Evolutionary conservation across 2,113 vertebrate genomes (phyloP).

Genomic region (Platycercus adscitus): DNA sequence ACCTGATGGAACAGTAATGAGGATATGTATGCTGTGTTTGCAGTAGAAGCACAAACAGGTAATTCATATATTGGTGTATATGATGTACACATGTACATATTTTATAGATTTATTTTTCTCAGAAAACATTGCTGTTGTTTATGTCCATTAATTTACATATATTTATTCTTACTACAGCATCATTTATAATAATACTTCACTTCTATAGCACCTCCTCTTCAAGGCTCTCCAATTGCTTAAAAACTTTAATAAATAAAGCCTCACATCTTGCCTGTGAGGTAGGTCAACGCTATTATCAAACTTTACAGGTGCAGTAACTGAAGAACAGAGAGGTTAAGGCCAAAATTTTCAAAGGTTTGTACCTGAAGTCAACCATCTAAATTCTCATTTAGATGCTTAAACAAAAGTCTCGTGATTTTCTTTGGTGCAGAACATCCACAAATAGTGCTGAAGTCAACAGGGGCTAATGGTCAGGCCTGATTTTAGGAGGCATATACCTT

Average conservation of each 20-base stretch:
- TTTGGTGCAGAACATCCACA: conserved; percentile 61
- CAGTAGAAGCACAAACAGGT: conserved; percentile 1
- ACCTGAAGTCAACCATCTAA: conserved; percentile 66
- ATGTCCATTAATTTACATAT: conserved; percentile 55
- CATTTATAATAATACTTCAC: conserved; percentile 42
- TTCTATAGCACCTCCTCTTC: conserved; percentile 60
- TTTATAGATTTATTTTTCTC: conserved; percentile 60
- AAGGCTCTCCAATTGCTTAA: conserved; percentile 57
- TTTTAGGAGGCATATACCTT: conserved; percentile 25
- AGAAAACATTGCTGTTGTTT: conserved; percentile 55
- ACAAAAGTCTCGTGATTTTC: conserved; percentile 54
- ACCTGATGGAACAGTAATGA: neutral
- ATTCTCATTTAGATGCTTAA: conserved; percentile 55
- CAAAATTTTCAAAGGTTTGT: conserved; percentile 49
- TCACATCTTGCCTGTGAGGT: conserved; percentile 64
- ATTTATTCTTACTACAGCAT: conserved; percentile 46
- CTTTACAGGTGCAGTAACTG: conserved; percentile 53
- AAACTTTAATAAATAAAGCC: conserved; percentile 59
- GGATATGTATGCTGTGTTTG: neutral
- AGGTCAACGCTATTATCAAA: conserved; percentile 56
- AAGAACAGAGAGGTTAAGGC: conserved; percentile 65
- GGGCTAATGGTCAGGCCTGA: conserved; percentile 23
- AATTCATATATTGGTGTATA: neutral
- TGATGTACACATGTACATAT: conserved; percentile 49
- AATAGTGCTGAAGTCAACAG: conserved; percentile 50